phyloP scores from a whole-genome alignment of 2,797 vertebrate genomes.

The Sardinella longiceps region DNA sequence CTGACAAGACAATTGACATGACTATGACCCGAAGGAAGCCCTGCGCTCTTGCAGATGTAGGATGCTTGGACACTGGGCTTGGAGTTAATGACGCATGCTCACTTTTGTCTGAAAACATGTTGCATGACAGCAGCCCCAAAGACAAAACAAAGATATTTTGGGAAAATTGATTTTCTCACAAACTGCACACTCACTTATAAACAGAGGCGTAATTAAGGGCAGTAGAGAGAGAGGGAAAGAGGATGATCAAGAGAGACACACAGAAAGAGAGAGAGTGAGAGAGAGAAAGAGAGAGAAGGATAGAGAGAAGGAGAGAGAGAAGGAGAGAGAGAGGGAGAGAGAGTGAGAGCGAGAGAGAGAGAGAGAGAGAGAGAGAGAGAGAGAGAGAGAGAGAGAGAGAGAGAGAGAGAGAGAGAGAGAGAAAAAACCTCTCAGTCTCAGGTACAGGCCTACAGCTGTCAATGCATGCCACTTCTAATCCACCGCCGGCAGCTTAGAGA shows the following conservation, averaged over 20 bases:
- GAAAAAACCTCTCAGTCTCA: background rate
- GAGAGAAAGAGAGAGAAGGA: background rate
- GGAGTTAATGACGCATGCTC: background rate
- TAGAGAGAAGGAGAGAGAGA: conserved; percentile 31
- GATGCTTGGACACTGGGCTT: background rate
- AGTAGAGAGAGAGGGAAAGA: background rate
- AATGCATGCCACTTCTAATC: conserved; percentile 40
- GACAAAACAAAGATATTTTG: background rate
- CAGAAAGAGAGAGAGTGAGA: background rate
- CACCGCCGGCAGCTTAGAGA: conserved; percentile 31
- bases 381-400: background rate
- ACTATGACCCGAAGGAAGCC: no score
- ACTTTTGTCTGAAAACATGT: background rate
- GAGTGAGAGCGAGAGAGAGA: conserved; percentile 23
- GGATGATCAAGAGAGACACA: background rate
- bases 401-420: background rate
- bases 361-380: conserved; percentile 34
- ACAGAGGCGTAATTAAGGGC: background rate
- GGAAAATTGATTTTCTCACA: background rate
- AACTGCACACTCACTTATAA: background rate
- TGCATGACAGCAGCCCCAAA: background rate
- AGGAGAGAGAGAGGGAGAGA: conserved; percentile 15
- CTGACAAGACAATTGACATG: no score
- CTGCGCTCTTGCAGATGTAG: no score
- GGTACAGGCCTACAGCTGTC: conserved; percentile 44